A percentile compares a stretch with the other conserved stretches of the same genome.
phyloP scores from a whole-genome alignment of 2,113 vertebrate species.

The Pituophis catenifer region DNA sequence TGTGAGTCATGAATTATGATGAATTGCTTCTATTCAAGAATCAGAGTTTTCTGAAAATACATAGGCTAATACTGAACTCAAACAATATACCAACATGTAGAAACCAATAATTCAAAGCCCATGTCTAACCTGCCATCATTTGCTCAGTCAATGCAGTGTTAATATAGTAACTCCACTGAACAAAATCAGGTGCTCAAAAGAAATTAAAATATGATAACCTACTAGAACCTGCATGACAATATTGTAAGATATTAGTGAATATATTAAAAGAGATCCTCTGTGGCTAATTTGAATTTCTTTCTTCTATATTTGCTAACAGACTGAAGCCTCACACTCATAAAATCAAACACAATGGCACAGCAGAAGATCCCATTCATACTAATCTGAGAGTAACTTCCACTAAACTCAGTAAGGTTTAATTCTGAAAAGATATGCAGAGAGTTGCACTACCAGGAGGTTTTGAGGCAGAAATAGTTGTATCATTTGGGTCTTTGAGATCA shows the following conservation, averaged over 20 bases:
- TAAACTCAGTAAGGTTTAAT: background rate
- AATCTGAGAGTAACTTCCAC: background rate
- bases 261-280: background rate
- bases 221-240: background rate
- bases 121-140: background rate
- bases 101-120: background rate
- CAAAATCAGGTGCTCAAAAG: background rate
- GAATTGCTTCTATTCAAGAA: background rate
- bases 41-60: background rate
- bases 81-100: background rate
- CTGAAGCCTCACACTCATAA: background rate
- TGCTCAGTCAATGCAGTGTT: background rate
- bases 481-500: background rate
- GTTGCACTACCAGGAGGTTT: too few species aligned
- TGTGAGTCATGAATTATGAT: background rate
- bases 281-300: background rate
- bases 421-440: background rate
- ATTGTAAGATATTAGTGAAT: background rate
- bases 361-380: background rate
- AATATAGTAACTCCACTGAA: background rate
- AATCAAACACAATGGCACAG: background rate
- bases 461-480: background rate
- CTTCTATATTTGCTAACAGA: background rate
- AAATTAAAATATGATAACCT: background rate
- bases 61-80: background rate